A percentile compares a stretch with the other conserved stretches of the same genome.
Evolutionary conservation across 2,888 invertebrate genomes (phyloP).

Genomic region (Cryptocheilus praepositus): DNA sequence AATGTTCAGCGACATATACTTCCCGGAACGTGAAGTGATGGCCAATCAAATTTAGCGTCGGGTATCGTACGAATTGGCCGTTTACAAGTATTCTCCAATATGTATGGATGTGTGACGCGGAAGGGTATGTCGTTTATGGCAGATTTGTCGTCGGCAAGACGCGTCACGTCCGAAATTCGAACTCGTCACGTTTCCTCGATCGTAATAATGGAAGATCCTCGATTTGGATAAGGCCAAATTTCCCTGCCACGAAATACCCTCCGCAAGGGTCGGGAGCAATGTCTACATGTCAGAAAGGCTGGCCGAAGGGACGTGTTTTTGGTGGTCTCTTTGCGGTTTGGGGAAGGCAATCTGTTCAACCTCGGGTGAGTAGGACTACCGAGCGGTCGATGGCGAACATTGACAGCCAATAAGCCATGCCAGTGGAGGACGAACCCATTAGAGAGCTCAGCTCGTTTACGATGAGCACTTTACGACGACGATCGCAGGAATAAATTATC

Average conservation of each 20-base stretch:
- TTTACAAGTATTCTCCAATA: too few species aligned
- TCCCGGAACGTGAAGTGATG: too few species aligned
- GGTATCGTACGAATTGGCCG: too few species aligned
- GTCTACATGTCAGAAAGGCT: slow-evolving; percentile 23
- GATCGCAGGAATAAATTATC: slow-evolving; percentile 45
- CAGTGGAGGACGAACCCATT: slow-evolving; percentile 34
- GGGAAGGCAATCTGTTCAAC: slow-evolving; percentile 47
- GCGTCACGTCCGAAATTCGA: slow-evolving; percentile 19
- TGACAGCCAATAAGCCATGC: slow-evolving; percentile 61
- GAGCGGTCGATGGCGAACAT: slow-evolving; percentile 44
- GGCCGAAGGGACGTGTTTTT: slow-evolving; percentile 39
- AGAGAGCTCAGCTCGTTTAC: slow-evolving; percentile 23
- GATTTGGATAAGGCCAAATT: slow-evolving; percentile 16
- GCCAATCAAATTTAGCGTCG: too few species aligned
- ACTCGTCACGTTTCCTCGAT: slow-evolving; percentile 26
- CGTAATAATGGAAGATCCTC: slow-evolving; percentile 33
- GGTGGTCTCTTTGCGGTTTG: slow-evolving; percentile 40
- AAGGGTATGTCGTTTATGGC: not conserved
- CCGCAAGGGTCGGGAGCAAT: slow-evolving; percentile 17
- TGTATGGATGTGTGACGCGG: too few species aligned
- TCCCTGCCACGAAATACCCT: slow-evolving; percentile 18
- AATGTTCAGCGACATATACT: too few species aligned
- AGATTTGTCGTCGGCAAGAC: slow-evolving; percentile 19
- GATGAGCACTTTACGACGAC: slow-evolving; percentile 10
- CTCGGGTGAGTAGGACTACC: slow-evolving; percentile 18